phyloP scores from a whole-genome alignment of 2,113 vertebrate genomes.

The Pelecanoides urinatrix region DNA sequence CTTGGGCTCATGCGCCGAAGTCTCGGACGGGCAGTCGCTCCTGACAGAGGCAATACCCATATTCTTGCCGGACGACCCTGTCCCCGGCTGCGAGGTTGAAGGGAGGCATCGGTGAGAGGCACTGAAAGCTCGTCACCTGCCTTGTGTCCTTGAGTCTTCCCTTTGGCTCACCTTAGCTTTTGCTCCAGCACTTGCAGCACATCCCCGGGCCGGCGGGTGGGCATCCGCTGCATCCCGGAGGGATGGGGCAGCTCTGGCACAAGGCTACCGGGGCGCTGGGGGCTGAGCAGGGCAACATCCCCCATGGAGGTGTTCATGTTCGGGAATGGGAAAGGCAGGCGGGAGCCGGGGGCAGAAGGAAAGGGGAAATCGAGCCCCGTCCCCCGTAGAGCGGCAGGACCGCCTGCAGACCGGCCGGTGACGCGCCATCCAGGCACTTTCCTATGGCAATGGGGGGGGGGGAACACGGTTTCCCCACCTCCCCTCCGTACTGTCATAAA shows the following conservation, averaged over 20 bases:
- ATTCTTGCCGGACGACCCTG: neutral
- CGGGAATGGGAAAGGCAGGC: neutral
- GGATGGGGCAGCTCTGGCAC: neutral
- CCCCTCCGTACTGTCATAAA: conserved; percentile 30
- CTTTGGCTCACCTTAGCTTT: neutral
- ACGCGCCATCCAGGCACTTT: neutral
- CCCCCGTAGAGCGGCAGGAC: neutral
- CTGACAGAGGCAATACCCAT: neutral
- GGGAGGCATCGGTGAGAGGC: neutral
- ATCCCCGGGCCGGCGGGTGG: neutral
- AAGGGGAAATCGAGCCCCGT: neutral
- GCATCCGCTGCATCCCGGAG: neutral
- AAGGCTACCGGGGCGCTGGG: neutral
- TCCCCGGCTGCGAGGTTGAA: neutral
- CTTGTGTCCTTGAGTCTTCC: neutral
- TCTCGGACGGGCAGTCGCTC: neutral
- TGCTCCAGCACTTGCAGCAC: neutral
- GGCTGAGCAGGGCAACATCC: neutral
- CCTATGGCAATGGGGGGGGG: neutral
- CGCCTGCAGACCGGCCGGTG: neutral
- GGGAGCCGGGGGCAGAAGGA: neutral
- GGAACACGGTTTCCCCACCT: neutral
- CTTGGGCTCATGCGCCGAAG: neutral
- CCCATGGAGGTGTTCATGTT: neutral
- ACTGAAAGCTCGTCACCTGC: neutral